Evolutionary conservation across 2,113 vertebrate species (phyloP).

Genomic region (Petrocephalus microphthalmus): DNA sequence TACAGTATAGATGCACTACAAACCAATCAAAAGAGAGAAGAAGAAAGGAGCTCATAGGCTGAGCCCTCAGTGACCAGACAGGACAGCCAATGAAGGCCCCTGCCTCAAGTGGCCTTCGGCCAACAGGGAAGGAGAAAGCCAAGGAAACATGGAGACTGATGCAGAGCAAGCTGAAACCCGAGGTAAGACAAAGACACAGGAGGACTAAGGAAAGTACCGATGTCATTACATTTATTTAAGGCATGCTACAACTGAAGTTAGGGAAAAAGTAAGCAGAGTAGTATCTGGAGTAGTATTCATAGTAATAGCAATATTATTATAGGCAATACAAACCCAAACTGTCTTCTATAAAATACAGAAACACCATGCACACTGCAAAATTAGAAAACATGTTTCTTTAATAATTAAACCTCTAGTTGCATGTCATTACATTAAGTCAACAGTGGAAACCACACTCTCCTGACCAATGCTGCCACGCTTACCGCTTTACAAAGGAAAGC

Average conservation of each 20-base stretch:
- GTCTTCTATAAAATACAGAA: conserved; percentile 62
- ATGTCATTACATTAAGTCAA: conserved; percentile 68
- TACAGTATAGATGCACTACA: background rate
- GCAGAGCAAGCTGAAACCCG: conserved; percentile 39
- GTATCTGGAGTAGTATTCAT: conserved; percentile 46
- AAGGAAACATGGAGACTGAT: conserved; percentile 5
- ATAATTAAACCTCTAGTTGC: conserved; percentile 70
- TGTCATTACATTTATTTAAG: conserved; percentile 76
- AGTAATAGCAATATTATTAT: conserved; percentile 46
- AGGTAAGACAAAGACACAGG: conserved; percentile 63
- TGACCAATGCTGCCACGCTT: conserved; percentile 54
- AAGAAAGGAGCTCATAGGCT: background rate
- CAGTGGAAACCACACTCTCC: conserved; percentile 57
- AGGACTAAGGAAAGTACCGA: conserved; percentile 62
- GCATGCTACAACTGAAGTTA: conserved; percentile 70
- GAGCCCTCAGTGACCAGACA: background rate
- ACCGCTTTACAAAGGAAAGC: conserved; percentile 70
- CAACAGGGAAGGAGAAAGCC: background rate
- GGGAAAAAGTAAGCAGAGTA: conserved; percentile 56
- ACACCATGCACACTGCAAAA: conserved; percentile 61
- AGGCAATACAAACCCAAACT: conserved; percentile 58
- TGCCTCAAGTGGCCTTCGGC: background rate
- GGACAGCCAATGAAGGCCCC: background rate
- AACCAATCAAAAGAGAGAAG: background rate
- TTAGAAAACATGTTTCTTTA: conserved; percentile 77